Evolutionary conservation across 2,113 vertebrate species (phyloP), one percentile per base, ranked within the genome.

Genomic region (Melanostigma gelatinosum): DNA sequence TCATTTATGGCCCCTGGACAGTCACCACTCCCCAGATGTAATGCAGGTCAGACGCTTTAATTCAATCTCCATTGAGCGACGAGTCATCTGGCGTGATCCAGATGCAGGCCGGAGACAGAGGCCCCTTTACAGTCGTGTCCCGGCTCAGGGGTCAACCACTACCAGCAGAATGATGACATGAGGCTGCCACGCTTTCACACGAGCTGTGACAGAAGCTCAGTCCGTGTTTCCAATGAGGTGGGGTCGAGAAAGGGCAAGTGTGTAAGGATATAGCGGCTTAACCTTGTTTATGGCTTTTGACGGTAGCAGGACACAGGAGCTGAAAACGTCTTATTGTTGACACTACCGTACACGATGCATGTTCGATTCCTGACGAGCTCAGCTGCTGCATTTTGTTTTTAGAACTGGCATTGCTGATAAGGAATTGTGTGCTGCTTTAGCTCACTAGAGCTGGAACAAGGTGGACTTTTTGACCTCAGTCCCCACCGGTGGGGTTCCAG

Each of bases 221-320:
- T 50, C 67, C 70, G 40, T 75, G 8, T 68, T 68, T 60, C 5
- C 36, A 34, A 29, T 3, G 2, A 42, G 46, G 40, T 36, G 44
- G 18, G 15, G 50, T 34, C 50, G 58, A 86, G 58, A 71, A 79
- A 84, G 80, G 52, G 27, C 24, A 44, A 52, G 32, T 88, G 72
- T 78, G 48, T 62, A 12, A 69, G 58, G 75, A 54, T 78, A 58
- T 8, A 86, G 58, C 46, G 3, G 15, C 77, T 72, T 84, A 70
- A 88, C 91, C 76, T n/a, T 75, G 55, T 84, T 60, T 73, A 54
- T 77, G 24, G 60, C 18, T 54, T 69, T 69, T 77, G 24, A 27
- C 54, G 24, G 40, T 15, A 73, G 57, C 20, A 74, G 18, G 12
- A 57, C 15, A 34, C 16, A 24, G 18, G 16, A 24, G 29, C 44